Conservation (phyloP, 2,113 vertebrate genomes). For the Indicator indicator region DNA sequence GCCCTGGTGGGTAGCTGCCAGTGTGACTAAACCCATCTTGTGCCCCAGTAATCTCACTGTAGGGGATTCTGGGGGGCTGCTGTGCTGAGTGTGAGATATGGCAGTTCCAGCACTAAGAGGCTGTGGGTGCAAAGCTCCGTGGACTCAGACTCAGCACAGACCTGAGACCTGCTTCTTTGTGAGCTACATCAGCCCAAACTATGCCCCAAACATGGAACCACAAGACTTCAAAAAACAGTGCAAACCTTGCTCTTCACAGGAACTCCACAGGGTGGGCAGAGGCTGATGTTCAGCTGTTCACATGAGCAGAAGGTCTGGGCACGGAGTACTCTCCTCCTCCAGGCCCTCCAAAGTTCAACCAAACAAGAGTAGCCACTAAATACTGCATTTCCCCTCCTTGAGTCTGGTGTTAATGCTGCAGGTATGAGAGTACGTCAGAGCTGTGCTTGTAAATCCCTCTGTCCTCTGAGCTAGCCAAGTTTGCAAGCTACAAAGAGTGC, state of each 20-base stretch:
- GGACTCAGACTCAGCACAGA: not conserved
- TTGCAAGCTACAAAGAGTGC: not conserved
- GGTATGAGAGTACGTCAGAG: not conserved
- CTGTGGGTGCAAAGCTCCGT: accelerated
- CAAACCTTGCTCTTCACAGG: not conserved
- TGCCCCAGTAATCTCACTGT: not conserved
- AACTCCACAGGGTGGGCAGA: not conserved
- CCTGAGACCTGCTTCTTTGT: not conserved
- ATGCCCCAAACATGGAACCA: not conserved
- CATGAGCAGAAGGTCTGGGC: not conserved
- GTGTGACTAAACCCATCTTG: not conserved
- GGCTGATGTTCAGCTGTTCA: not conserved
- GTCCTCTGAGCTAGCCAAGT: not conserved
- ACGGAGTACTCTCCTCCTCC: not conserved
- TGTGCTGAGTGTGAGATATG: not conserved
- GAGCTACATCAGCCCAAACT: not conserved
- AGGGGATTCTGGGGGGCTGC: not conserved
- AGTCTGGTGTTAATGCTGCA: not conserved
- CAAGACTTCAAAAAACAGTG: not conserved
- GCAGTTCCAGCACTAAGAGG: not conserved
- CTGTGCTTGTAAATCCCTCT: not conserved
- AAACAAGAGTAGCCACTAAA: not conserved
- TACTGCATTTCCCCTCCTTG: not conserved
- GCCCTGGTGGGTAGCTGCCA: not conserved
- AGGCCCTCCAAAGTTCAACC: not conserved